Percentiles rank a stretch among this genome's conserved stretches.
These are phyloP conservation scores for Lutjanus campechanus DNA, from an alignment of 2,797 vertebrate species.

Conservation along the genomic window DNA sequence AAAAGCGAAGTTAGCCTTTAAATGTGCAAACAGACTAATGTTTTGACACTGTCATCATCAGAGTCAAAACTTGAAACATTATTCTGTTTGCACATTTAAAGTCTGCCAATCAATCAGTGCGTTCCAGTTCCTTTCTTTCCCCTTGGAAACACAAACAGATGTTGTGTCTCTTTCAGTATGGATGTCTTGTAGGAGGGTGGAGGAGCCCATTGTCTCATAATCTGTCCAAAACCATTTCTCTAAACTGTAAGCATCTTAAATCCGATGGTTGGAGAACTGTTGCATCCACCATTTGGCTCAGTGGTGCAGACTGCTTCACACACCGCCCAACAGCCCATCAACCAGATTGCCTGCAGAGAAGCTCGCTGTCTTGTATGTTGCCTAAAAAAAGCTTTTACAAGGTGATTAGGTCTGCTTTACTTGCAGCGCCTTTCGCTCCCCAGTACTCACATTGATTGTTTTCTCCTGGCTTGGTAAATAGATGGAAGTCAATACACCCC, in stretches of 20 bases:
- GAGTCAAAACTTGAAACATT: not conserved
- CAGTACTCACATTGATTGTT: slow-evolving; percentile 73
- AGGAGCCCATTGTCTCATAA: not conserved
- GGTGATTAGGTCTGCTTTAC: slow-evolving; percentile 67
- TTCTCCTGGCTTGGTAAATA: slow-evolving; percentile 67
- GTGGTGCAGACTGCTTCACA: slow-evolving; percentile 28
- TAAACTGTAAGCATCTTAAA: slow-evolving; percentile 11
- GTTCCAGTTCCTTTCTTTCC: too few species aligned
- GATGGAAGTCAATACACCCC: slow-evolving; percentile 69
- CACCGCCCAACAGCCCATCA: slow-evolving; percentile 27
- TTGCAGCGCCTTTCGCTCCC: slow-evolving; percentile 51
- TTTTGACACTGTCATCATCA: not conserved
- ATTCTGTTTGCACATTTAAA: not conserved
- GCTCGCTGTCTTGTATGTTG: slow-evolving; percentile 16
- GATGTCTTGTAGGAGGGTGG: not conserved
- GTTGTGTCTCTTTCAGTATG: not conserved
- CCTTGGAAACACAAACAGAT: not conserved
- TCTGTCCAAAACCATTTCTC: not conserved
- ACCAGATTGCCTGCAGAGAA: slow-evolving; percentile 30
- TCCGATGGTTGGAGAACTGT: slow-evolving; percentile 6
- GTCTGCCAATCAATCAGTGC: not conserved
- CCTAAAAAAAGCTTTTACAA: slow-evolving; percentile 44
- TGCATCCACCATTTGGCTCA: slow-evolving; percentile 31
- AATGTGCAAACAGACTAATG: not conserved
- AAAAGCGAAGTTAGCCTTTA: too few species aligned